Evolutionary conservation across 2,888 invertebrate species (phyloP), one percentile per base, ranked within the genome.

Genomic region (Chymomyza caudatula): DNA sequence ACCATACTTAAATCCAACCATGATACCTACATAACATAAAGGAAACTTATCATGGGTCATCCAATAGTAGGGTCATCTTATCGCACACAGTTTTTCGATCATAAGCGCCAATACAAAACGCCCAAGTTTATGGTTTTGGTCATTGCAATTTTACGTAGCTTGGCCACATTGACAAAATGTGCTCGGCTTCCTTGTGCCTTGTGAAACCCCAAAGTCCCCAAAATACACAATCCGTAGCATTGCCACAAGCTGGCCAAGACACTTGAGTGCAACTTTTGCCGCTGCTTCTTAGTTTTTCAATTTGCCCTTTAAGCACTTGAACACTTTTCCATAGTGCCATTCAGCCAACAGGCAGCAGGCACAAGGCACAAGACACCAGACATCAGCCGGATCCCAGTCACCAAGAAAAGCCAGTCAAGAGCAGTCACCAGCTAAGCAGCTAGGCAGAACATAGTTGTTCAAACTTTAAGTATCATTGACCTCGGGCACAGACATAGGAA

Each of bases 91-190:
- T 51, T 51, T 49, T 49, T 15, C n/a, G 4, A 49, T 69, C 67
- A 65, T 76, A 73, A 59, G 73, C 70, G 53, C 69, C 63, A 67
- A 75, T 78, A 79, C 70, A 79, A 79, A n/a, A 79, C 85, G 85
- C 83, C 74, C 79, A 79, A 82, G 79, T 80, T 85, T 85, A 80
- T 85, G 83, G 70, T 69, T 19, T 67, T 66, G 80, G 68, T 77
- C 83, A 85, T 80, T 80, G 85, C 85, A 85, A 80, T 80, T 85
- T 80, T 80, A 80, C 83, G 85, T 83, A 83, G 77, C 83, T 80
- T 85, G 79, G 85, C 79, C 85, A 65, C 73, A 81, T 67, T 80
- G 71, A 74, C 71, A 72, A 72, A 73, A 63, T 60, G 29, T 37
- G 62, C 61, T 63, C 62, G 11, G 29, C 1, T 37, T 37, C 4